Evolutionary conservation across 1,140 invertebrate genomes (phyloP).

Genomic region (Ceratina japonica): DNA sequence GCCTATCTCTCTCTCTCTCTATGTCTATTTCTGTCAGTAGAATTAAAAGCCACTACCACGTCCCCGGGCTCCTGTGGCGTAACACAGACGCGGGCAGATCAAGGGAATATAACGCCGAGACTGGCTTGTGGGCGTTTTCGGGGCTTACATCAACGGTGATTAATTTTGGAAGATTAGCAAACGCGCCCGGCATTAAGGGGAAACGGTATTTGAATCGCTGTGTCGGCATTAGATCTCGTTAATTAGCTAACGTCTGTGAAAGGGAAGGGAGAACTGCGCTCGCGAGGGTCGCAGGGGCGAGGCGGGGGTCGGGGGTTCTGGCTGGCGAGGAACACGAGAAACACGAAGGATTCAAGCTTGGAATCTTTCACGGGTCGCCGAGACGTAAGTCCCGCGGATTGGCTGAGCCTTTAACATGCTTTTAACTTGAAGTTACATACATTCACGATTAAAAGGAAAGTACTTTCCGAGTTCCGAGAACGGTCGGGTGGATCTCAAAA

Average conservation of each 20-base stretch:
- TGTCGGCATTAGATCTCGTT: constrained; percentile 51
- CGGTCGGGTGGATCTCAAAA: constrained; percentile 19
- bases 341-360: constrained; percentile 18
- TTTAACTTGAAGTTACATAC: constrained; percentile 50
- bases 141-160: constrained; percentile 57
- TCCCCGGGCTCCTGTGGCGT: neutral
- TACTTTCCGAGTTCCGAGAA: constrained; percentile 37
- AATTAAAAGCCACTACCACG: neutral
- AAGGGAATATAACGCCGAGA: constrained; percentile 28
- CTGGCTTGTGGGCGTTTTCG: constrained; percentile 31
- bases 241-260: constrained; percentile 40
- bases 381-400: constrained; percentile 30
- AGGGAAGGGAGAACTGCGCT: neutral
- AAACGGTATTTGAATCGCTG: constrained; percentile 37
- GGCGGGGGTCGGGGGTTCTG: neutral
- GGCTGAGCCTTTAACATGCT: constrained; percentile 56
- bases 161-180: constrained; percentile 69
- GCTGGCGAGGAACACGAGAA: neutral
- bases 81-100: neutral
- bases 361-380: constrained; percentile 3
- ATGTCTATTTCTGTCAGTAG: neutral
- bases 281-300: no score
- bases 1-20: no score
- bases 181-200: constrained; percentile 59
- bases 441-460: constrained; percentile 58